phyloP scores from a whole-genome alignment of 2,113 vertebrate genomes.

The Esox niger region DNA sequence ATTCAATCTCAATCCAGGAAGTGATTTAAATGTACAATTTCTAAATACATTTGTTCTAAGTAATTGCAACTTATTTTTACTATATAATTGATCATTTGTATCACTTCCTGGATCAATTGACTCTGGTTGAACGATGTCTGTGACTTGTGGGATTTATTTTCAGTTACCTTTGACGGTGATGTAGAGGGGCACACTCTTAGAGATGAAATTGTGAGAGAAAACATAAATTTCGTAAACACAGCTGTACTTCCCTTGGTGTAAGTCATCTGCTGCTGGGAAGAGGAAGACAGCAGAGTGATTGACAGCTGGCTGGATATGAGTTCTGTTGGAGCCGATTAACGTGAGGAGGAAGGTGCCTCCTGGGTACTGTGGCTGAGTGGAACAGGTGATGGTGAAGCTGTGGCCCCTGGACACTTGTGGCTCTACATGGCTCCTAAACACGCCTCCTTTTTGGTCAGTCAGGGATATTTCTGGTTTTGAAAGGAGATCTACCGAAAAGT shows the following conservation, averaged over 20 bases:
- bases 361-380: slow-evolving; percentile 7
- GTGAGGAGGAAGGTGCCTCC: slow-evolving; percentile 7
- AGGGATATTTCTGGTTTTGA: too few relatives aligned
- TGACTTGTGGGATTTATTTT: too few relatives aligned
- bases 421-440: too few relatives aligned
- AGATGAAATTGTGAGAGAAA: background rate
- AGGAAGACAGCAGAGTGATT: slow-evolving; percentile 6
- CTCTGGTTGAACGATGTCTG: too few relatives aligned
- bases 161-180: background rate
- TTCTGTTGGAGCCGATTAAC: background rate
- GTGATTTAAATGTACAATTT: too few relatives aligned
- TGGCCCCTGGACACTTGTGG: slow-evolving; percentile 1
- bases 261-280: slow-evolving; percentile 1
- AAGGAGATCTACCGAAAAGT: too few relatives aligned
- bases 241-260: slow-evolving; percentile 22
- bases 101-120: too few relatives aligned
- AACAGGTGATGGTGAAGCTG: slow-evolving; percentile 19
- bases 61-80: too few relatives aligned
- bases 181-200: background rate
- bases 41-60: too few relatives aligned
- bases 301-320: background rate
- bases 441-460: too few relatives aligned
- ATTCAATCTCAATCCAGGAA: too few relatives aligned
- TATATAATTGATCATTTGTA: too few relatives aligned
- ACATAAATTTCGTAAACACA: slow-evolving; percentile 8